These are phyloP conservation scores for Orchestes rusci DNA, from an alignment of 2,888 invertebrate species.

Conservation along the genomic window DNA sequence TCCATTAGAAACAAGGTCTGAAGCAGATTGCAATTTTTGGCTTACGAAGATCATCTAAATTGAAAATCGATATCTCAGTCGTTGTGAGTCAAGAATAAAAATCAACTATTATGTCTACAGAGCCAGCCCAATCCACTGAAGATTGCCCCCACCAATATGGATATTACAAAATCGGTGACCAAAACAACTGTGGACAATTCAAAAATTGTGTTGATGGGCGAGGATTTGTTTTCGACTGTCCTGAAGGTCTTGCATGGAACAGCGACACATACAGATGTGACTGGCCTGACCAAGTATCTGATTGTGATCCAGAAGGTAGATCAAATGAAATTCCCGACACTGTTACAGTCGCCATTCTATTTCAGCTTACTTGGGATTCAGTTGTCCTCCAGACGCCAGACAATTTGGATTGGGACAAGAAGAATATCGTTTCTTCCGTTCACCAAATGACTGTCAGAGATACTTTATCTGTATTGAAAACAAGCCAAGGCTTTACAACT, in stretches of 20 bases:
- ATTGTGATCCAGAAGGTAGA: conserved; percentile 73
- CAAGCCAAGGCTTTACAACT: conserved; percentile 66
- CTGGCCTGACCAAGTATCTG: conserved; percentile 78
- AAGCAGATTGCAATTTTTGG: too few species aligned
- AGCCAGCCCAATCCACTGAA: conserved; percentile 63
- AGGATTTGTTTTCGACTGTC: conserved; percentile 65
- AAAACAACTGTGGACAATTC: conserved; percentile 66
- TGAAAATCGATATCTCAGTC: too few species aligned
- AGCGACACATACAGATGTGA: conserved; percentile 69
- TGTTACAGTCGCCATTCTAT: neutral
- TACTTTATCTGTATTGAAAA: conserved; percentile 73
- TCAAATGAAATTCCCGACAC: neutral
- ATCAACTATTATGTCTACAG: conserved; percentile 40
- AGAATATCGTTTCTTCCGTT: conserved; percentile 48
- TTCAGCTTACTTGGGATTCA: conserved; percentile 69
- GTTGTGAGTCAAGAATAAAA: too few species aligned
- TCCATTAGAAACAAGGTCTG: too few species aligned
- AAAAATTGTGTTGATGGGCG: conserved; percentile 77
- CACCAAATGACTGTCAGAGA: conserved; percentile 62
- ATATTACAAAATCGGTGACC: conserved; percentile 65
- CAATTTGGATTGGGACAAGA: conserved; percentile 43
- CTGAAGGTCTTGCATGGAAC: conserved; percentile 66
- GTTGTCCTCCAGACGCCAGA: conserved; percentile 59
- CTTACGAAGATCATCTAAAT: too few species aligned
- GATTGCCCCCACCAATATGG: conserved; percentile 81